Conservation (phyloP, 2,797 vertebrate species). For the Ambastaia sidthimunki region DNA sequence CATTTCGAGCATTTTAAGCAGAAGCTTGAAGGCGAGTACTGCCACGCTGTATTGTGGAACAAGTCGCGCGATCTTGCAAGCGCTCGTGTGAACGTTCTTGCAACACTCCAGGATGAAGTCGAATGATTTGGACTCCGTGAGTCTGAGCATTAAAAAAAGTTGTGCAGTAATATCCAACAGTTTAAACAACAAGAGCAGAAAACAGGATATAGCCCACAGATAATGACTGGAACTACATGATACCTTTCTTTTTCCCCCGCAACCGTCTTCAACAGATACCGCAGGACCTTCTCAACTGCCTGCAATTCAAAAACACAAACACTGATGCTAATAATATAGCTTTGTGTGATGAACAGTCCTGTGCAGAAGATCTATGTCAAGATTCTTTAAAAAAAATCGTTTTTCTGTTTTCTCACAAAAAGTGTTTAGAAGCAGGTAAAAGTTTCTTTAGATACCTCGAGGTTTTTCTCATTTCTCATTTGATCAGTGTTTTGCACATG, state of each 20-base stretch:
- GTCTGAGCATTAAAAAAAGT: conserved; percentile 56
- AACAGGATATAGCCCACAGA: too few species aligned
- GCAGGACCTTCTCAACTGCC: conserved; percentile 54
- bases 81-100: conserved; percentile 39
- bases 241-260: conserved; percentile 68
- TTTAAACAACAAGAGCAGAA: background rate
- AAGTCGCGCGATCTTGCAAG: conserved; percentile 3
- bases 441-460: conserved; percentile 59
- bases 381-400: too few species aligned
- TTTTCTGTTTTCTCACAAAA: too few species aligned
- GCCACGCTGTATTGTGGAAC: conserved; percentile 53
- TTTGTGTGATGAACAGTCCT: too few species aligned
- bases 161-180: background rate
- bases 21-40: conserved; percentile 66
- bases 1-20: conserved; percentile 67
- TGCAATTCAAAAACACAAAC: conserved; percentile 45
- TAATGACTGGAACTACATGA: background rate
- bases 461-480: background rate
- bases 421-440: too few species aligned
- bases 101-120: conserved; percentile 52
- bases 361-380: too few species aligned
- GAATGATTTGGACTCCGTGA: conserved; percentile 46
- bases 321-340: background rate
- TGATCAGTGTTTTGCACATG: background rate
- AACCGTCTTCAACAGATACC: conserved; percentile 57